These are phyloP conservation scores for Paragorgia papillata DNA, from an alignment of 92 coral and sea anemone species.

Conservation along the genomic window DNA sequence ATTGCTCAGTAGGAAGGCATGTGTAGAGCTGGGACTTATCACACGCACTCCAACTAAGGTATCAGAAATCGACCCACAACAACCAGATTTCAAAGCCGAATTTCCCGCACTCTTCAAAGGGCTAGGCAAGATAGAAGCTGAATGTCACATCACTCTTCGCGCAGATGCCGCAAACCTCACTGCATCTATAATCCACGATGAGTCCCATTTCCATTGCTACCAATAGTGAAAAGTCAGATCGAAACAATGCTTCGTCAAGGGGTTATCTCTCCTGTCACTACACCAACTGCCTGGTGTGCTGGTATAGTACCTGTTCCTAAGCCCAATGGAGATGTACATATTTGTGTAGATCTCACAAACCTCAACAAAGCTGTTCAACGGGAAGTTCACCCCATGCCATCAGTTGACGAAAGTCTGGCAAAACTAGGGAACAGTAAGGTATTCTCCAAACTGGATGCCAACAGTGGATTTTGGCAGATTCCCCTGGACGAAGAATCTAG, in stretches of 20 bases:
- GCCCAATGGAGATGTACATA: too few relatives aligned
- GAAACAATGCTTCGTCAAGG: background rate
- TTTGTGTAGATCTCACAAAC: slow-evolving; percentile 48
- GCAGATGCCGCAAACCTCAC: slow-evolving; percentile 37
- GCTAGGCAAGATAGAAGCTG: slow-evolving; percentile 27
- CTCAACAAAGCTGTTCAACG: slow-evolving; percentile 56
- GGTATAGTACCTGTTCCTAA: too few relatives aligned
- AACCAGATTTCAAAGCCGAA: slow-evolving; percentile 43
- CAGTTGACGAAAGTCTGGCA: slow-evolving; percentile 58
- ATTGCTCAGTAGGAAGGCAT: background rate
- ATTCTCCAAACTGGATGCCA: slow-evolving; percentile 59
- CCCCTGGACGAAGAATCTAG: slow-evolving; percentile 30
- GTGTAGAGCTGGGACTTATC: slow-evolving; percentile 45
- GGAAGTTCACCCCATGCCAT: slow-evolving; percentile 62
- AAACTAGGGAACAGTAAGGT: slow-evolving; percentile 48
- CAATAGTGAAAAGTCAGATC: background rate
- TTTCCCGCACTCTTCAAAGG: slow-evolving; percentile 36
- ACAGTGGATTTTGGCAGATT: slow-evolving; percentile 52
- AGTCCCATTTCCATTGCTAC: background rate
- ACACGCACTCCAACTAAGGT: slow-evolving; percentile 18
- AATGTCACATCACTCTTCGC: slow-evolving; percentile 45
- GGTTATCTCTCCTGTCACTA: background rate
- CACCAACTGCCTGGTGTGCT: slow-evolving; percentile 15
- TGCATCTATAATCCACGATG: background rate
- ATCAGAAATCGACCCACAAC: too few relatives aligned